Conservation (phyloP, 2,797 vertebrate genomes). For the Notoglanidium macrostoma region DNA sequence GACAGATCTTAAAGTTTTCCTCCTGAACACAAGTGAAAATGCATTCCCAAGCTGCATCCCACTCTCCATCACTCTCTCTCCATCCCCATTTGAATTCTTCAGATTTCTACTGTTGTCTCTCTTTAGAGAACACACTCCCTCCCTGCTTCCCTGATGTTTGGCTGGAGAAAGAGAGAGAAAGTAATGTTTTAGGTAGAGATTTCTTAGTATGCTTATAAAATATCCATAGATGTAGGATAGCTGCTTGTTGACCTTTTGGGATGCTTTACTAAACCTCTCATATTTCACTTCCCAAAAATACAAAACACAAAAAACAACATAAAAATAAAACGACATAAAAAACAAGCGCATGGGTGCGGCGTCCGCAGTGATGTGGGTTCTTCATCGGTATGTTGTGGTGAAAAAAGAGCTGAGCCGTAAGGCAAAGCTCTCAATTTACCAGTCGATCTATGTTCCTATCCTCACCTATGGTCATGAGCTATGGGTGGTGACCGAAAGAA, state of each 20-base stretch:
- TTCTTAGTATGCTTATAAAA: slow-evolving; percentile 46
- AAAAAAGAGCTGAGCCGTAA: no score
- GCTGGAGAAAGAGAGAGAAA: background rate
- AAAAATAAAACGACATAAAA: no score
- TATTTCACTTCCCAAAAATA: background rate
- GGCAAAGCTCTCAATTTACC: no score
- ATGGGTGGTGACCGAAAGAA: no score
- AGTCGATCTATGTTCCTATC: no score
- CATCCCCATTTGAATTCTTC: slow-evolving; percentile 29
- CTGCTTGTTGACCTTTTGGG: background rate
- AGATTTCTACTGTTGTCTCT: slow-evolving; percentile 2
- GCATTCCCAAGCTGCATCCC: slow-evolving; percentile 25
- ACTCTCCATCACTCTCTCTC: background rate
- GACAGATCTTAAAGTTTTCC: slow-evolving; percentile 55
- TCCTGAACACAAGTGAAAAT: slow-evolving; percentile 45
- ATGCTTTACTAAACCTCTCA: background rate
- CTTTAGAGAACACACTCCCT: slow-evolving; percentile 23
- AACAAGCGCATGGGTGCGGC: no score
- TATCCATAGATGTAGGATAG: slow-evolving; percentile 42
- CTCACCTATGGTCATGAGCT: no score
- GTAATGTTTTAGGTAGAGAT: slow-evolving; percentile 30
- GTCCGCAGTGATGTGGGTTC: no score
- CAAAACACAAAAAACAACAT: slow-evolving; percentile 10
- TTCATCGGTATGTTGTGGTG: no score
- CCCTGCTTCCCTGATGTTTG: slow-evolving; percentile 18